Percentiles rank a stretch among this genome's conserved stretches.
These are phyloP conservation scores for Zaprionus obscuricornis DNA, from an alignment of 2,888 invertebrate species.

Conservation along the genomic window DNA sequence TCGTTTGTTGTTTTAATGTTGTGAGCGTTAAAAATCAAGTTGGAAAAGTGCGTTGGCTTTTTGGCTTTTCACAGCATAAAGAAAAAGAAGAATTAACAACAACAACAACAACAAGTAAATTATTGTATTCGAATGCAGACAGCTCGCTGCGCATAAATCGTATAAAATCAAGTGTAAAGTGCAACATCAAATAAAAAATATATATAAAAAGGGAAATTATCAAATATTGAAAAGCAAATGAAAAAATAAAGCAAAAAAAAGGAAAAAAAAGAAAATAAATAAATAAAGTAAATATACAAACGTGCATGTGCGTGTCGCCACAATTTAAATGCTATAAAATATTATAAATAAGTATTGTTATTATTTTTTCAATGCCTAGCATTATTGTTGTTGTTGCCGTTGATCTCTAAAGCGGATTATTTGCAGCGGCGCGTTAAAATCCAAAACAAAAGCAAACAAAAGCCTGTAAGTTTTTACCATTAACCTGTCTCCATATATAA, in stretches of 20 bases:
- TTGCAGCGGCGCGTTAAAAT: conserved; percentile 44
- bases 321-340: conserved; percentile 37
- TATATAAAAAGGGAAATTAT: conserved; percentile 7
- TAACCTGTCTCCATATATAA: conserved; percentile 34
- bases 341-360: conserved; percentile 28
- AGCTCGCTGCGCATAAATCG: conserved; percentile 22
- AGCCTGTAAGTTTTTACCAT: conserved; percentile 61
- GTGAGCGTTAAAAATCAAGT: conserved; percentile 41
- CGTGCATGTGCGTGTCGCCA: conserved; percentile 14
- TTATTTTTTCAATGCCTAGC: too few species aligned
- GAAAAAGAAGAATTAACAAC: conserved; percentile 8
- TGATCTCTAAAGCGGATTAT: conserved; percentile 68
- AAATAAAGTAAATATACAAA: conserved; percentile 13
- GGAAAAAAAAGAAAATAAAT: conserved; percentile 12
- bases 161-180: conserved; percentile 27
- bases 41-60: conserved; percentile 74
- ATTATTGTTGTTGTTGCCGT: conserved; percentile 25
- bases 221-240: conserved; percentile 6
- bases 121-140: conserved; percentile 17
- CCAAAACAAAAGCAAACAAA: conserved; percentile 46
- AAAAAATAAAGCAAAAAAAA: conserved; percentile 10
- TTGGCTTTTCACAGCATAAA: conserved; percentile 19
- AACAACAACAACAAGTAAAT: too few species aligned
- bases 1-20: conserved; percentile 4
- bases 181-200: too few species aligned